A percentile compares a stretch with the other conserved stretches of the same genome.
These are phyloP conservation scores for Neoniphon sammara DNA, from an alignment of 2,797 vertebrate species.

Conservation along the genomic window DNA sequence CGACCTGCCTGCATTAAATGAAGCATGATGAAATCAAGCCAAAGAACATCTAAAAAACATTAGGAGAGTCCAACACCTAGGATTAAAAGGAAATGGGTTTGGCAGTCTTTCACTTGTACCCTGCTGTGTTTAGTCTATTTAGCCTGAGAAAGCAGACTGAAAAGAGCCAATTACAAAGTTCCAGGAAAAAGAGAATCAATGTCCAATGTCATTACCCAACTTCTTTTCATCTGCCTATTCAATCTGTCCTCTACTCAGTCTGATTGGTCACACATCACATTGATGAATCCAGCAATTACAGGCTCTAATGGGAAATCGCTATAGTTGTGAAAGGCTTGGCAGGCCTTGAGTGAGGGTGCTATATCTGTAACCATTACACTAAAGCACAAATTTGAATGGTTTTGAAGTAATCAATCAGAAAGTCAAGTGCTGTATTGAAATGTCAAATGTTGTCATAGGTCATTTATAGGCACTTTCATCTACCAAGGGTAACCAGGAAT, in stretches of 20 bases:
- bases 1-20: not conserved
- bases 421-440: not conserved
- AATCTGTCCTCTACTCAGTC: conserved; percentile 36
- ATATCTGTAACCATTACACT: conserved; percentile 37
- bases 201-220: conserved; percentile 25
- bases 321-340: conserved; percentile 50
- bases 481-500: too few species aligned
- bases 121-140: conserved; percentile 4
- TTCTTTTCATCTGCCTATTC: conserved; percentile 38
- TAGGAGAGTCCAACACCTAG: not conserved
- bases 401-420: conserved; percentile 30
- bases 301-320: conserved; percentile 50
- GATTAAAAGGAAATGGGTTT: not conserved
- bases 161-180: conserved; percentile 17
- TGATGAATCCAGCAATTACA: conserved; percentile 49
- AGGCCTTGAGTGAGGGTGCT: conserved; percentile 29
- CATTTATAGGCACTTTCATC: not conserved
- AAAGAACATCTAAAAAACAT: not conserved
- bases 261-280: conserved; percentile 54
- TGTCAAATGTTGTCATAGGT: conserved; percentile 19
- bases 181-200: conserved; percentile 26
- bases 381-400: conserved; percentile 25
- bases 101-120: not conserved
- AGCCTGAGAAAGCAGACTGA: conserved; percentile 10
- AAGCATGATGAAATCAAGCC: not conserved